Evolutionary conservation across 2,797 vertebrate species (phyloP).

Genomic region (Nothura maculosa): DNA sequence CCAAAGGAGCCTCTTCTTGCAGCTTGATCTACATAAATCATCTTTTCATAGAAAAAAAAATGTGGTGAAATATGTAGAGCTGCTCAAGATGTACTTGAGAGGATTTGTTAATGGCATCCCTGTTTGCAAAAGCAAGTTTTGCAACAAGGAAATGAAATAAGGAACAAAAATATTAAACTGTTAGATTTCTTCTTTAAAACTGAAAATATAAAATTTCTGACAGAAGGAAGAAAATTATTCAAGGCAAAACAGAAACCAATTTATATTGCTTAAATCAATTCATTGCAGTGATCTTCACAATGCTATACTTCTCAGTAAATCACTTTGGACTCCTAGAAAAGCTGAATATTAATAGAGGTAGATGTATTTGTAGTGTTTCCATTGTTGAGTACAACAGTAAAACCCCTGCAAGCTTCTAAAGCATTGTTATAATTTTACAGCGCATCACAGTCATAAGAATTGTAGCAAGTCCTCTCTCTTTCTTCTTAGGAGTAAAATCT

Average conservation of each 20-base stretch:
- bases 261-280: slow-evolving; percentile 13
- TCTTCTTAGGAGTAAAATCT: not conserved
- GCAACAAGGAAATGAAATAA: not conserved
- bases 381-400: not conserved
- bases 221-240: not conserved
- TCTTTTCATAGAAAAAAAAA: slow-evolving; percentile 1
- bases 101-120: not conserved
- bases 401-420: not conserved
- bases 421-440: not conserved
- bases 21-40: not conserved
- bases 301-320: not conserved
- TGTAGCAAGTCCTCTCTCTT: not conserved
- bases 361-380: not conserved
- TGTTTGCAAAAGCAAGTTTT: not conserved
- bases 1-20: not conserved
- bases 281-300: not conserved
- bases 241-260: slow-evolving; percentile 7
- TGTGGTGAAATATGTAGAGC: slow-evolving; percentile 19
- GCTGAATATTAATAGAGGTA: not conserved
- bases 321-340: not conserved
- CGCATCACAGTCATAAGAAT: not conserved
- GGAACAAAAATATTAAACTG: not conserved
- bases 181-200: not conserved
- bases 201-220: not conserved
- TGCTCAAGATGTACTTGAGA: slow-evolving; percentile 14